A percentile compares a stretch with the other conserved stretches of the same genome.
Conservation (phyloP, 2,113 vertebrate genomes). For the Pterocles burchelli region DNA sequence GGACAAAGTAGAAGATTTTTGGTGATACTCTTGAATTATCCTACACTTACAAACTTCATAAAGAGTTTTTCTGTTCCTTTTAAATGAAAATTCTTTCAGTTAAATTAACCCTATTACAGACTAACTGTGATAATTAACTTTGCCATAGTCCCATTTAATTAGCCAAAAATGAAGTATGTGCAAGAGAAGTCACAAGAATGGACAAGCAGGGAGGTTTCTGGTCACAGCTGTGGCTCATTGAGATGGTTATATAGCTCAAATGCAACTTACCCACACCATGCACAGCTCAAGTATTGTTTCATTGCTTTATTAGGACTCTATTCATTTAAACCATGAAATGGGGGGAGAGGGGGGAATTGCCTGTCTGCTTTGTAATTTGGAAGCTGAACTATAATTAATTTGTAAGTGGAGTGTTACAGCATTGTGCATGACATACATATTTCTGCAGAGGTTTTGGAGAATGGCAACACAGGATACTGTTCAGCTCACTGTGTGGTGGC, state of each 20-base stretch:
- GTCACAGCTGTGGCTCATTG: not conserved
- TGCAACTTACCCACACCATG: not conserved
- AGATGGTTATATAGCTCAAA: not conserved
- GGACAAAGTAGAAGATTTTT: not conserved
- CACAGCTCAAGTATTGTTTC: not conserved
- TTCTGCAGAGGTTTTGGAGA: not conserved
- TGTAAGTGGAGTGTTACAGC: not conserved
- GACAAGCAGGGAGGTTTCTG: not conserved
- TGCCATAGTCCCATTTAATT: not conserved
- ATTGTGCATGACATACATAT: not conserved
- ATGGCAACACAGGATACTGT: not conserved
- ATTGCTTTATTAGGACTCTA: not conserved
- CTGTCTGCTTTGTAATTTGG: not conserved
- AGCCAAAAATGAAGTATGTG: not conserved
- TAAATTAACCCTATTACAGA: not conserved
- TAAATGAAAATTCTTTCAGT: not conserved
- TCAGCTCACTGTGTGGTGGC: not conserved
- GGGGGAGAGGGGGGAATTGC: not conserved
- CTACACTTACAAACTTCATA: not conserved
- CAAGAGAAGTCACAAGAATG: not conserved
- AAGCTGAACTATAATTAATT: not conserved
- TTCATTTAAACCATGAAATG: not conserved
- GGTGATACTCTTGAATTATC: not conserved
- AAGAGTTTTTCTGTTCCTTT: not conserved
- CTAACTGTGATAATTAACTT: constrained; percentile 4